Evolutionary conservation across 2,113 vertebrate genomes (phyloP).

Genomic region (Urocynchramus pylzowi): DNA sequence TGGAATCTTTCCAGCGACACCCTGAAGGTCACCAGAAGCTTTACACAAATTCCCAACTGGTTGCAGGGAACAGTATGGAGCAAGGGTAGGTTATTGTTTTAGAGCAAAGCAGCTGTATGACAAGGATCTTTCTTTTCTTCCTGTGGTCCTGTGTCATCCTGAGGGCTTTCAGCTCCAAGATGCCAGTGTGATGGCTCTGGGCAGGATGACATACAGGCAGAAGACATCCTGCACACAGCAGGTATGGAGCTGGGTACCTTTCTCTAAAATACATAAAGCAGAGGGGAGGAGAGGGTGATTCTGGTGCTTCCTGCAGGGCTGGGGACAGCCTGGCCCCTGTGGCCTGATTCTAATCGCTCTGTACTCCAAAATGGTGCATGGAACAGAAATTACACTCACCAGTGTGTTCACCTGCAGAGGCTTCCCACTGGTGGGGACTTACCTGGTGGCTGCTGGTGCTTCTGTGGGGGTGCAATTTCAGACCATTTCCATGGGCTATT

Average conservation of each 20-base stretch:
- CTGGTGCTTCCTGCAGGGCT: background rate
- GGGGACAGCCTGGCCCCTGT: background rate
- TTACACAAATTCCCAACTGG: background rate
- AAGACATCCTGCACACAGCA: background rate
- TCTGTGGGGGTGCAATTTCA: accelerated
- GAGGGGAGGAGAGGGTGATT: background rate
- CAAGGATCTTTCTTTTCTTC: background rate
- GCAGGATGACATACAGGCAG: background rate
- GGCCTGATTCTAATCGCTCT: background rate
- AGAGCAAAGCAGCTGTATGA: background rate
- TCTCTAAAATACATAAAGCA: background rate
- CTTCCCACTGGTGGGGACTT: accelerated
- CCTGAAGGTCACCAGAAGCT: background rate
- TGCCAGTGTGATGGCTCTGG: background rate
- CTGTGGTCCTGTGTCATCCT: background rate
- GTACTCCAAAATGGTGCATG: accelerated
- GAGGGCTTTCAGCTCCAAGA: background rate
- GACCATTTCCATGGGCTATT: background rate
- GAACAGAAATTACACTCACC: background rate
- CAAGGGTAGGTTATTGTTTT: background rate
- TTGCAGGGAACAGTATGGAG: background rate
- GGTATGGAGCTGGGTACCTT: background rate
- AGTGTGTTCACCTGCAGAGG: background rate
- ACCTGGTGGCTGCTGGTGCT: background rate
- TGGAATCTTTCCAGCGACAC: background rate